Conservation (phyloP, 2,888 invertebrate genomes). For the Paralinhomoeus sp. region DNA sequence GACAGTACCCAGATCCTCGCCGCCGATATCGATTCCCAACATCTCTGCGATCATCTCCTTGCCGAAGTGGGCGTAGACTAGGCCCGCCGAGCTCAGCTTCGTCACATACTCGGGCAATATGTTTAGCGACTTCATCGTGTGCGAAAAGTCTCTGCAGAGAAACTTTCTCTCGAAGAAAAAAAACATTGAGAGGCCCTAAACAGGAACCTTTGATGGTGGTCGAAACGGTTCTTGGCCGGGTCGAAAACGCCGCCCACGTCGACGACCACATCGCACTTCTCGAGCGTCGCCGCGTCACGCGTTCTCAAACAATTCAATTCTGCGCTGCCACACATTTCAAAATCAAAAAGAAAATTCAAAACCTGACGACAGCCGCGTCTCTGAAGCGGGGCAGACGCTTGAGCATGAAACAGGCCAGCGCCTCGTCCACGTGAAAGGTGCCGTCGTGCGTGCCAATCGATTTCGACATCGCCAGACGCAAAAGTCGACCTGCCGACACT, state of each 20-base stretch:
- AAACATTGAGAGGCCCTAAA: conserved; percentile 5
- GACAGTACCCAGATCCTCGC: no score
- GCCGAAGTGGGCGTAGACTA: conserved; percentile 73
- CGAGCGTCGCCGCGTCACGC: conserved; percentile 38
- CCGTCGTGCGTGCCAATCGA: conserved; percentile 44
- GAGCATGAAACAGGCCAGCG: conserved; percentile 74
- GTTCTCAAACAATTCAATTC: no score
- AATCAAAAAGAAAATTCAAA: conserved; percentile 6
- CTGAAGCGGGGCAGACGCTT: conserved; percentile 53
- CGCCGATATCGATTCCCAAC: conserved; percentile 6
- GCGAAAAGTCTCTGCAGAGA: background rate
- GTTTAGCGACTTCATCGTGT: conserved; percentile 6
- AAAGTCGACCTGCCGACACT: no score
- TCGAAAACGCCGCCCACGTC: conserved; percentile 77
- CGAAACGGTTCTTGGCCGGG: conserved; percentile 50
- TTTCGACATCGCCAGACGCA: no score
- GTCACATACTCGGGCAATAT: conserved; percentile 23
- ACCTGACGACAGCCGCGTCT: conserved; percentile 52
- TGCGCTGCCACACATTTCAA: no score
- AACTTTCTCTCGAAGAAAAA: no score
- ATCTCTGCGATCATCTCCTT: conserved; percentile 47
- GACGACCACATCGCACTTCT: conserved; percentile 69
- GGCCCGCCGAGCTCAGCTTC: conserved; percentile 78
- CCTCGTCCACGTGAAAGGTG: conserved; percentile 76
- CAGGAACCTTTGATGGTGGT: conserved; percentile 63